Conservation (phyloP, 2,113 vertebrate species). For the Sander vitreus region DNA sequence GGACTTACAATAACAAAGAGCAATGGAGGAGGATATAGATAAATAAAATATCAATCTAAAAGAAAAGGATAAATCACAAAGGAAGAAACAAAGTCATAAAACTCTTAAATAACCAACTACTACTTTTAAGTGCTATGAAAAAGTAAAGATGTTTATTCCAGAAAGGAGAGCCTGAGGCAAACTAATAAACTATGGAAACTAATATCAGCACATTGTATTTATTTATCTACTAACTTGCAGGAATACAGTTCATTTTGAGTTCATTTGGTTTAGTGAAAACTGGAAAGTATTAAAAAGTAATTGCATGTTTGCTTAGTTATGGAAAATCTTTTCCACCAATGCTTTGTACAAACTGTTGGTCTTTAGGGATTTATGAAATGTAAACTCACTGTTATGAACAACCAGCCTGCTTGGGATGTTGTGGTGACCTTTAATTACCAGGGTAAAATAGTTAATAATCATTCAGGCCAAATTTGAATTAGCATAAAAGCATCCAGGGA, state of each 20-base stretch:
- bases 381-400: conserved; percentile 41
- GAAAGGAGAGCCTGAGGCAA: background rate
- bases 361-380: conserved; percentile 35
- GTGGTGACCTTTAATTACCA: conserved; percentile 11
- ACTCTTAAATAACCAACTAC: background rate
- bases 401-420: conserved; percentile 1
- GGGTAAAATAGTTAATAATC: conserved; percentile 17
- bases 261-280: conserved; percentile 17
- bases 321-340: accelerated
- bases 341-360: background rate
- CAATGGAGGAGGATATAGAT: background rate
- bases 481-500: background rate
- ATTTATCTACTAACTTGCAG: background rate
- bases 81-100: background rate
- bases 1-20: background rate
- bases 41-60: background rate
- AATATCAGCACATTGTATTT: conserved; percentile 12
- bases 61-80: background rate
- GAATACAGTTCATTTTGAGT: conserved; percentile 30
- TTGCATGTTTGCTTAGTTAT: conserved; percentile 11
- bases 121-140: background rate
- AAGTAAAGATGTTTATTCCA: background rate
- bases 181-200: background rate
- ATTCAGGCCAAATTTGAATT: conserved; percentile 7
- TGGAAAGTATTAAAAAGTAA: background rate